Base-by-base conservation (phyloP, 2,888 invertebrate species). In the Eucriotettix oculatus region DNA sequence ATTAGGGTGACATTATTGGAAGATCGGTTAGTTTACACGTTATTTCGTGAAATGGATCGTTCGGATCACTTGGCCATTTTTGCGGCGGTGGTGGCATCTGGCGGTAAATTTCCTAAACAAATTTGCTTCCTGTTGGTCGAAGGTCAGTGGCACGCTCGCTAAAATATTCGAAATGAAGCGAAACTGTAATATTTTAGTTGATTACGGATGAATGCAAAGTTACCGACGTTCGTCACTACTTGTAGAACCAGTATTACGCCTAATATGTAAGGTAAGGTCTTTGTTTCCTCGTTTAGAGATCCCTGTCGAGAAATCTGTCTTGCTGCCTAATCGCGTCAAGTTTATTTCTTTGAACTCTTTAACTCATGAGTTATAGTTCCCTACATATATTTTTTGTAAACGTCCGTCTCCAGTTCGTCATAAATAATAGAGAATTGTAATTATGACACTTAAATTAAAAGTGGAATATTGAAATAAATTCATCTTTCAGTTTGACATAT, bases 81-180 rank as follows among this genome's bases (percentile, higher is more conserved):
- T 29, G 29, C 29, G 29, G 29, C 29, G 29, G 29, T 29, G 29
- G 59, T 58, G 62, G 57, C 61, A 60, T 63, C 64, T 63, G 57
- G 60, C 60, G 62, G 59, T 54, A 62, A 58, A 59, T 58, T 63
- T 43, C 58, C 17, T n/a, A 62, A 63, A 40, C 59, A 60, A 52
- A 57, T 61, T 63, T 64, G 65, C 65, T 65, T 65, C 65, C 65
- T 68, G 69, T 70, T 68, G 69, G 68, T 69, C 68, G 70, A 70
- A 70, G 70, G 70, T 70, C 70, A 70, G 68, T 70, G 69, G 69
- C 68, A 68, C 68, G 65, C 66, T 68, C 66, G 61, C 64, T 63
- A 60, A 59, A 62, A 60, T 64, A 61, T 61, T 62, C 60, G 61
- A 62, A 64, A 62, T 62, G 62, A 43, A 42, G 54, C 54, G 54